Evolutionary conservation across 2,797 vertebrate species (phyloP).

Genomic region (Eurystomus glaucurus): DNA sequence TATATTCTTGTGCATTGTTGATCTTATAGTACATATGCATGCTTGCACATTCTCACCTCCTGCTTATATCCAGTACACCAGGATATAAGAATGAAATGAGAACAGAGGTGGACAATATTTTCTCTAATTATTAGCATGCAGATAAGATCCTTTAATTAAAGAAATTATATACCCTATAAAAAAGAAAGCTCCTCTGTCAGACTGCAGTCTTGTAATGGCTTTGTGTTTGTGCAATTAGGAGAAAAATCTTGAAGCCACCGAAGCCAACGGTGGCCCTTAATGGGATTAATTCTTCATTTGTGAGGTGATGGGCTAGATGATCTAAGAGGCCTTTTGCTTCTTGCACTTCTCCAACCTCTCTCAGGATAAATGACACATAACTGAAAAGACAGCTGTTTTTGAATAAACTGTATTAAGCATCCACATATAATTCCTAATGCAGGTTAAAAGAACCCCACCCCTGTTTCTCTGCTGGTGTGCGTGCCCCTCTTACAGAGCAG

Average conservation of each 20-base stretch:
- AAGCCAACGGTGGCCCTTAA: constrained; percentile 56
- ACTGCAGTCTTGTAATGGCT: constrained; percentile 20
- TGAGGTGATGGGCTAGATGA: constrained; percentile 51
- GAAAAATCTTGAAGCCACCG: constrained; percentile 27
- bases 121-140: constrained; percentile 38
- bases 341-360: not conserved
- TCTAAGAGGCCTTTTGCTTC: constrained; percentile 45
- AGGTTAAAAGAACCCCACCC: not conserved
- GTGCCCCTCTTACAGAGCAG: not conserved
- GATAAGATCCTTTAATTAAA: constrained; percentile 66
- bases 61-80: not conserved
- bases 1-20: constrained; percentile 30
- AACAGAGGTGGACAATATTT: constrained; percentile 28
- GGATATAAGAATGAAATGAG: not conserved
- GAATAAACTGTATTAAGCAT: constrained; percentile 56
- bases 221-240: constrained; percentile 59
- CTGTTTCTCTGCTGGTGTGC: not conserved
- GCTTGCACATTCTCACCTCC: constrained; percentile 40
- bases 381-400: constrained; percentile 53
- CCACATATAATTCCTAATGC: constrained; percentile 18
- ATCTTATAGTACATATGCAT: not conserved
- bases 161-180: constrained; percentile 16
- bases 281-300: constrained; percentile 73
- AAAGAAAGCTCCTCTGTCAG: constrained; percentile 23
- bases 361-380: constrained; percentile 27